A percentile compares a stretch with the other conserved stretches of the same genome.
Evolutionary conservation across 2,888 invertebrate genomes (phyloP).

Genomic region (Oligia fasciuncula): DNA sequence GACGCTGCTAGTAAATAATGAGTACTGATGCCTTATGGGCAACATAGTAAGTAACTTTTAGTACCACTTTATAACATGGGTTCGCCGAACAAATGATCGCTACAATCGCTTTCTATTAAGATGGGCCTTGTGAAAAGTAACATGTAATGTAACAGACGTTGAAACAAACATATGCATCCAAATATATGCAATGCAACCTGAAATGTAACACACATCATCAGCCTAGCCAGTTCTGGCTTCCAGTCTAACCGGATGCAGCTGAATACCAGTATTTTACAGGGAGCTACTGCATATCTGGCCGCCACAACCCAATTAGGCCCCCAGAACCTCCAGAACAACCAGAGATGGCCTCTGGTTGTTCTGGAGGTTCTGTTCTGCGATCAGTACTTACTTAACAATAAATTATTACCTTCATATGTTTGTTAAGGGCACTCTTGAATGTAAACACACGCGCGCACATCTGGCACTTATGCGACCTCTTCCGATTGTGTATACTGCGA

Average conservation of each 20-base stretch:
- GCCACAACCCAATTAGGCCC: too few species aligned
- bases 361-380: background rate
- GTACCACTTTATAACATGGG: background rate
- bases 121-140: background rate
- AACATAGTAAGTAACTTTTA: too few species aligned
- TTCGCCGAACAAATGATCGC: background rate
- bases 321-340: background rate
- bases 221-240: too few species aligned
- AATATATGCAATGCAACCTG: too few species aligned
- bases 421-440: slow-evolving; percentile 66
- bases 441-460: slow-evolving; percentile 66
- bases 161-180: background rate
- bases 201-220: too few species aligned
- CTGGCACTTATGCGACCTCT: slow-evolving; percentile 50
- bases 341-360: background rate
- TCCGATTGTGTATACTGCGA: slow-evolving; percentile 48
- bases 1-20: too few species aligned
- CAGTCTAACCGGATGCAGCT: too few species aligned
- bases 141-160: background rate
- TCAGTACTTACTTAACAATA: background rate
- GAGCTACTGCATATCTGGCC: too few species aligned
- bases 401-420: slow-evolving; percentile 69
- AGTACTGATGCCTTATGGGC: too few species aligned
- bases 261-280: too few species aligned
- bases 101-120: background rate